Base-by-base conservation (phyloP, 2,113 vertebrate species). In the Emydura subglobosa region DNA sequence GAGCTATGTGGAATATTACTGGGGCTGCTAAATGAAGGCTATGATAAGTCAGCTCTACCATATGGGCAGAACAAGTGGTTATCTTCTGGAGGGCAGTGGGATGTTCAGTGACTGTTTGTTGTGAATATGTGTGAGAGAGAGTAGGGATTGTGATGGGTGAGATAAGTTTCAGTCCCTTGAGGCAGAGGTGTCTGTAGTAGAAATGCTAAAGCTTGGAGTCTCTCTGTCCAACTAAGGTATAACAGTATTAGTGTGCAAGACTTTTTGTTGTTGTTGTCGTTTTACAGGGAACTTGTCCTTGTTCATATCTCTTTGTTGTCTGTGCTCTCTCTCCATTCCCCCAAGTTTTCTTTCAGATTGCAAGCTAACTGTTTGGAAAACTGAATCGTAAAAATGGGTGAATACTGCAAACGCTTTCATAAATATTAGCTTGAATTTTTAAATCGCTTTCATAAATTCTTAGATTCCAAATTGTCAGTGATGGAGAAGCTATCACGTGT, bases 311-410 rank as follows among this genome's bases (percentile, higher is more conserved):
- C 42, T 11, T 7, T 1, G 55, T 29, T 34, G 31, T 7, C 65
- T 94, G 42, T 83, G 57, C 31, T 91, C 34, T 1, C 0, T 93
- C 86, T 21, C 91, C 14, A 86, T 57, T 6, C 57, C 7, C 87
- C 86, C 12, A 10, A 53, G 6, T 88, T 84, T 82, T n/a, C 5
- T 16, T 3, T 1, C 3, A 1, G 87, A 49, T 83, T 2, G 2
- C 10, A 22, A 0, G 0, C 51, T 53, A 53, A 53, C 14, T 50
- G 93, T 89, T 50, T 80, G 50, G 34, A 92, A 93, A 93, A 47
- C 59, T 79, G 76, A 80, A 79, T 53, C 89, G 39, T 94, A 94
- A 95, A 91, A 91, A 27, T 16, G 39, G 89, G 29, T 85, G 76
- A 91, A 97, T 92, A 81, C 29, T 51, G 7, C 29, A 89, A 91